Evolutionary conservation across 2,888 invertebrate genomes (phyloP).

Genomic region (Catocala nupta): DNA sequence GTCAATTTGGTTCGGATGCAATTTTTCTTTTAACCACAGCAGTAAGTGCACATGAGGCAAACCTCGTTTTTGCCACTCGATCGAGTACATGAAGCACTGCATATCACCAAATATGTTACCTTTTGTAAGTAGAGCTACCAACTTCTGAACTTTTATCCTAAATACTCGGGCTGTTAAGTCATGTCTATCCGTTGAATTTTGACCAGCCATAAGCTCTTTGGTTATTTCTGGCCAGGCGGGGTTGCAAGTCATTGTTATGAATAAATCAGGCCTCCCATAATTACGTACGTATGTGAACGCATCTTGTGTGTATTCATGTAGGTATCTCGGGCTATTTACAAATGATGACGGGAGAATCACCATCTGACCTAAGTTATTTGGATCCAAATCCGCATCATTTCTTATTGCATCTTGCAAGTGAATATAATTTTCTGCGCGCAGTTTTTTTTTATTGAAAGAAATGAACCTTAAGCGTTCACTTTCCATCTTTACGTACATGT

Average conservation of each 20-base stretch:
- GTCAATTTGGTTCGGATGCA: too few relatives aligned
- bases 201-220: slow-evolving; percentile 27
- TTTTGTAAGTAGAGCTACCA: slow-evolving; percentile 44
- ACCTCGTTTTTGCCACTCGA: too few relatives aligned
- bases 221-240: slow-evolving; percentile 16
- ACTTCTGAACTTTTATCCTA: slow-evolving; percentile 47
- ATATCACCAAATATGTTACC: slow-evolving; percentile 6
- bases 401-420: slow-evolving; percentile 57
- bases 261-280: slow-evolving; percentile 51
- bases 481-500: too few relatives aligned
- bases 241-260: slow-evolving; percentile 50
- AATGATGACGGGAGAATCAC: slow-evolving; percentile 56
- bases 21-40: too few relatives aligned
- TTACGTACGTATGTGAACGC: slow-evolving; percentile 55
- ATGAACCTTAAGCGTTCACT: slow-evolving; percentile 54
- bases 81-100: too few relatives aligned
- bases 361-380: slow-evolving; percentile 39
- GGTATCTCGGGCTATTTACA: slow-evolving; percentile 52
- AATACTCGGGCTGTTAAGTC: slow-evolving; percentile 54
- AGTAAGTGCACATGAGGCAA: too few relatives aligned
- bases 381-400: slow-evolving; percentile 36
- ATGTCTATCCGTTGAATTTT: slow-evolving; percentile 49
- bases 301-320: slow-evolving; percentile 56
- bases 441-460: too few relatives aligned
- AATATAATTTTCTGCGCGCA: slow-evolving; percentile 52